Base-by-base conservation (phyloP, 2,888 invertebrate species). In the Anoncus sp. region DNA sequence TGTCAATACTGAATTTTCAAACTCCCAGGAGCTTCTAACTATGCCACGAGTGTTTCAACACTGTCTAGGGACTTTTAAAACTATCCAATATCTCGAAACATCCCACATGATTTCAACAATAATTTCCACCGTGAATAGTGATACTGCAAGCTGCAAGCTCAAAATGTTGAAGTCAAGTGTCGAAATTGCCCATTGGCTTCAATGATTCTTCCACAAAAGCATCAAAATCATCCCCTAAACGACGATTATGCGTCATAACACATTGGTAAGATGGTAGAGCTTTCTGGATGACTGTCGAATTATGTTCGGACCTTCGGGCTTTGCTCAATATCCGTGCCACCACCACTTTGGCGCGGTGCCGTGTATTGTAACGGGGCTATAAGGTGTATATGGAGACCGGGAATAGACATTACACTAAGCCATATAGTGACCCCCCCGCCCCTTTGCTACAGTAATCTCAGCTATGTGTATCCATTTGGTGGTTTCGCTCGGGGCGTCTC, bases 391-490 rank as follows among this genome's bases (percentile, higher is more conserved):
- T 51, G 18, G 60, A 47, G 55, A 22, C 71, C n/a, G 38, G 51
- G 53, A 60, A 74, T 65, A 60, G 85, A 85, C 84, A 85, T 86
- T 87, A 87, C 84, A 83, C 84, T 86, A 85, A 85, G 85, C 78
- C 85, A 74, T 84, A 86, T 84, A 87, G 85, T 85, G 77, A 63
- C 85, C 85, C 85, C 69, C 31, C 31, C 31, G 5, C 31, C 31
- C 31, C 31, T 7, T 7, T 7, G 5, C 31, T 4, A 7, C 85
- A 86, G 88, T 90, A 90, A 90, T 90, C 89, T 89, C 88, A 87
- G 85, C 89, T 85, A 90, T 90, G 89, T 87, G 87, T 89, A 89
- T 89, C 89, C 88, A 90, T 90, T 90, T 88, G 87, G 87, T 83
- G 80, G 86, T 71, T 66, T 53, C 55, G 66, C 53, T 55, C 60